Percentiles rank a stretch among this genome's conserved stretches.
Conservation (phyloP, 2,888 invertebrate genomes). For the Hemistola chrysoprasaria region DNA sequence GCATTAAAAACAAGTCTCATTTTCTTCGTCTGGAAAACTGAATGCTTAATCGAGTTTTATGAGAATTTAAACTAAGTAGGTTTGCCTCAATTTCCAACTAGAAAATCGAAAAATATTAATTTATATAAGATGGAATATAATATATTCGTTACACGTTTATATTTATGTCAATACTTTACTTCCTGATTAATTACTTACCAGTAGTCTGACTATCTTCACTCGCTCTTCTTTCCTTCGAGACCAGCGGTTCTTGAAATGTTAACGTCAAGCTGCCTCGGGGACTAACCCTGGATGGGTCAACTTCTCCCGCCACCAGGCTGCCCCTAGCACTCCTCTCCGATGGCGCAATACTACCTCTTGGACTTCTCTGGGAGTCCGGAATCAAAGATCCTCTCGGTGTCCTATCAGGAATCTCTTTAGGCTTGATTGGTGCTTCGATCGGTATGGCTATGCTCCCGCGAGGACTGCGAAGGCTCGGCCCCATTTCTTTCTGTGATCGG, state of each 20-base stretch:
- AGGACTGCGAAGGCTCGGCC: conserved; percentile 80
- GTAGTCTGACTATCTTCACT: conserved; percentile 82
- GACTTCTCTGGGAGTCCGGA: conserved; percentile 81
- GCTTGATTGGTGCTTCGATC: conserved; percentile 66
- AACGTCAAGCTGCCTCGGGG: conserved; percentile 83
- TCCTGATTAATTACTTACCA: conserved; percentile 50
- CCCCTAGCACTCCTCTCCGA: conserved; percentile 74
- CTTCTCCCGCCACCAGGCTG: conserved; percentile 61
- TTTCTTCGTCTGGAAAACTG: not conserved
- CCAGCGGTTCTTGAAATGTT: conserved; percentile 83
- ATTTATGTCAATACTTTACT: too few relatives aligned
- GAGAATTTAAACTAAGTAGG: conserved; percentile 5
- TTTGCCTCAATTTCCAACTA: not conserved
- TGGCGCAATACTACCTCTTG: conserved; percentile 83
- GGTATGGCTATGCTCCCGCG: conserved; percentile 76
- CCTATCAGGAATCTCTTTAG: conserved; percentile 63
- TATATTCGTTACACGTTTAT: too few relatives aligned
- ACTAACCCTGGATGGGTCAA: conserved; percentile 68
- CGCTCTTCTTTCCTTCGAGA: conserved; percentile 78
- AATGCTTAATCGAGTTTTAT: conserved; percentile 3
- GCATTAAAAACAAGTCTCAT: conserved; percentile 4
- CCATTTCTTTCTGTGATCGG: conserved; percentile 71
- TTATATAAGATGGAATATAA: not conserved
- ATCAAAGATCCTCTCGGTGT: conserved; percentile 84
- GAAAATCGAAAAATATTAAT: not conserved